Percentiles rank a stretch among this genome's conserved stretches.
Conservation (phyloP, 2,797 vertebrate genomes). For the Heteromormyrus szaboi region DNA sequence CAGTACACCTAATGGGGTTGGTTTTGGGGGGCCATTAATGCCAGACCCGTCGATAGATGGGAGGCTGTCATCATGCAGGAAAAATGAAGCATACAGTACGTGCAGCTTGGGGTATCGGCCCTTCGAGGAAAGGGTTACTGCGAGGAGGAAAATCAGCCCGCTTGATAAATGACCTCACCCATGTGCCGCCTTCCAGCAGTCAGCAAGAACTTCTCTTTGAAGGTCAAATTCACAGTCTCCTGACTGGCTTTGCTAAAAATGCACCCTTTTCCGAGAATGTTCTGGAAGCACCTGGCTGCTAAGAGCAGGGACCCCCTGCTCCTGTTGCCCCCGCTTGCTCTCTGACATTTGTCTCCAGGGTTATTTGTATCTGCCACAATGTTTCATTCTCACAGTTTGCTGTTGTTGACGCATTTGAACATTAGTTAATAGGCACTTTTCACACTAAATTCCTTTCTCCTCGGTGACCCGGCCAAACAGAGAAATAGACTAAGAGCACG, state of each 20-base stretch:
- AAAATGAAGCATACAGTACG: not conserved
- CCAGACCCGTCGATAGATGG: no score
- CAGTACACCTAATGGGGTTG: not conserved
- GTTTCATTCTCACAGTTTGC: not conserved
- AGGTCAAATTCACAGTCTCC: constrained; percentile 15
- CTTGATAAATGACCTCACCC: not conserved
- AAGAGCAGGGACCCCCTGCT: not conserved
- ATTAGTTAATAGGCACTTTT: not conserved
- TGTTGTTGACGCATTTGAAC: not conserved
- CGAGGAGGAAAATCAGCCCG: not conserved
- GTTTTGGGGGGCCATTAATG: not conserved
- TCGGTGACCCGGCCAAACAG: not conserved
- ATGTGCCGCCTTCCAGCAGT: not conserved
- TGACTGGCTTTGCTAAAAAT: not conserved
- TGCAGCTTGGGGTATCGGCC: not conserved
- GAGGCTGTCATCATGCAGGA: not conserved
- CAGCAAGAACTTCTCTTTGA: not conserved
- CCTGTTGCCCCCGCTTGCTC: not conserved
- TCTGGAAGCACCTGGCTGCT: not conserved
- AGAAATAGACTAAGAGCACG: not conserved
- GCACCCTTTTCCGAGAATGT: not conserved
- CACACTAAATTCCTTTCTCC: not conserved
- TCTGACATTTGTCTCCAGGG: not conserved
- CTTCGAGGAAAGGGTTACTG: not conserved
- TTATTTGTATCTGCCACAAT: not conserved